Percentiles rank a stretch among this genome's conserved stretches.
Evolutionary conservation across 2,888 invertebrate species (phyloP).

Genomic region (Melolontha melolontha): DNA sequence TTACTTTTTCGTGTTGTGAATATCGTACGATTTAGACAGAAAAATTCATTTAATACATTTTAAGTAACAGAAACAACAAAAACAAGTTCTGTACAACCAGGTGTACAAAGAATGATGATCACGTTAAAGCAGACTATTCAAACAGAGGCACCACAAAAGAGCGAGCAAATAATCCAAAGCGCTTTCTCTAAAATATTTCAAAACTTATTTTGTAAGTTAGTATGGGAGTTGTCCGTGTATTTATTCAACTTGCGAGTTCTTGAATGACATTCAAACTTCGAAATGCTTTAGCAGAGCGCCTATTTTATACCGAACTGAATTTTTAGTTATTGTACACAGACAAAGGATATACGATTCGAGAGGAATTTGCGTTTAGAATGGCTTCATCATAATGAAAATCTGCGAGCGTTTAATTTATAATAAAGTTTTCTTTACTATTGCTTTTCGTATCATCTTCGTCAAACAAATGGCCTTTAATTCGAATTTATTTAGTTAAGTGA

Average conservation of each 20-base stretch:
- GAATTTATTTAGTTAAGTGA: too few species aligned
- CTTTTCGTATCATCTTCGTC: too few species aligned
- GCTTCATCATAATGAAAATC: background rate
- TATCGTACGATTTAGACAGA: too few species aligned
- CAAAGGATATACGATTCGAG: constrained; percentile 5
- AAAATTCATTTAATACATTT: too few species aligned
- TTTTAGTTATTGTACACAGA: constrained; percentile 35
- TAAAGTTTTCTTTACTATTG: too few species aligned
- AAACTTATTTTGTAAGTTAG: constrained; percentile 49
- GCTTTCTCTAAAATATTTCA: constrained; percentile 45
- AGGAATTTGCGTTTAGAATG: background rate
- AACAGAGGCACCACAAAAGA: constrained; percentile 28
- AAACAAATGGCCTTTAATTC: too few species aligned
- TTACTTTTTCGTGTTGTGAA: too few species aligned
- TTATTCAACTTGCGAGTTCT: constrained; percentile 49
- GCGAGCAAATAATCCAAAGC: constrained; percentile 29
- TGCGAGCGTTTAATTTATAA: constrained; percentile 2
- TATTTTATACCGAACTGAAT: constrained; percentile 39
- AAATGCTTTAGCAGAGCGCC: constrained; percentile 39
- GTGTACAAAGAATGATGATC: background rate
- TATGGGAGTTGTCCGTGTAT: constrained; percentile 45
- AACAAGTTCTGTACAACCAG: background rate
- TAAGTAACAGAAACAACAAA: background rate
- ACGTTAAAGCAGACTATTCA: constrained; percentile 25
- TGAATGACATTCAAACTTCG: constrained; percentile 48